Base-by-base conservation (phyloP, 2,113 vertebrate species). In the Parotia lawesii region DNA sequence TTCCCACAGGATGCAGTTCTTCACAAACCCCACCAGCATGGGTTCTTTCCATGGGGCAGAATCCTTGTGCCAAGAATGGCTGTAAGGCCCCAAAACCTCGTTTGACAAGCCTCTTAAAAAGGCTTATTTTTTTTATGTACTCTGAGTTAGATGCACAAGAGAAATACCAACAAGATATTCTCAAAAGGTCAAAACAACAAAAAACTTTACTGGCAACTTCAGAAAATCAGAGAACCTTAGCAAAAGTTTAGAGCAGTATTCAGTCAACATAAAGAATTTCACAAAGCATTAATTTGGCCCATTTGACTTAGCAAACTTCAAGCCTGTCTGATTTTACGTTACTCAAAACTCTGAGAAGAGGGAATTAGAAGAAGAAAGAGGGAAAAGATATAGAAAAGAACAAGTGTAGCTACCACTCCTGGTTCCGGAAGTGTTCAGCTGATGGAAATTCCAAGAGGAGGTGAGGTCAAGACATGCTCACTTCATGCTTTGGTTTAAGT, bases 381-480 rank as follows among this genome's bases (percentile, higher is more conserved):
- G 35, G 12, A 60, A 44, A 37, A 33, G 2, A 19, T 27, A 15
- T 1, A 37, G 45, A 11, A 51, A 86, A 45, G 12, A 51, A 76
- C 14, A 69, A 33, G 12, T 10, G 6, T 23, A 60, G 9, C 11
- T 69, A 37, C 27, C 8, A 10, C 2, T 60, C 17, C 45, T 60
- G 27, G 3, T 51, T 44, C 12, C 5, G 33, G 5, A 5, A 8
- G 27, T 28, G 15, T 5, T 76, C 58, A 37, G 11, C 28, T 10
- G 4, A 27, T 2, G 69, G 22, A 44, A 76, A 53, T 23, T 45
- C 15, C 12, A 44, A 11, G 15, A 69, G 6, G 9, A 27, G 9
- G 0, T 37, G 6, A 27, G 3, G 25, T 51, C 6, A 33, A 51
- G 54, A 15, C 2, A 7, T 6, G 1, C 2, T 60, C 1, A 3